Evolutionary conservation across 2,797 vertebrate genomes (phyloP), one percentile per base, ranked within the genome.

Genomic region (Loris lydekkerianus): DNA sequence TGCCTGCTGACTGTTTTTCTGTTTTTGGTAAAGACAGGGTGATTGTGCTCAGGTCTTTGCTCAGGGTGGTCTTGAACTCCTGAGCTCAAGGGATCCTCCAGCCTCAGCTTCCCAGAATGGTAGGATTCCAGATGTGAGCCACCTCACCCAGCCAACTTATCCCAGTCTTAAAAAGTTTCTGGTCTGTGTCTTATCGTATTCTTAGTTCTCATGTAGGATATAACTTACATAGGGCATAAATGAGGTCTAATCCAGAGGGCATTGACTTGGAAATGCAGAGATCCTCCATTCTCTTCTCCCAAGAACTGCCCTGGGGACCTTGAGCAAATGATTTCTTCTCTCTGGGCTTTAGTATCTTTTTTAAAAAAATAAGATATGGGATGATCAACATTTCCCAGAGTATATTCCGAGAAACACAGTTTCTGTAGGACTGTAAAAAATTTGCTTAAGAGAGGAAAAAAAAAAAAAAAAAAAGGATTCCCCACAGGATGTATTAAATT

Each of bases 401-500:
- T 89, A 9, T 85, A 49, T 91, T 93, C 76, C 58, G 49, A 95
- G 86, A 72, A 93, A 90, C 20, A 63, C 53, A 75, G 63, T 13
- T 86, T 81, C 53, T 21, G 58, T 3, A 60, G n/a, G 65, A 86
- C 10, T 27, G 63, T 94, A 29, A 93, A 96, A 80, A 53, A 4
- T 63, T 88, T 58, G 60, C 15, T 29, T 67, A 29, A 4, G 46
- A 53, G 49, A 53, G 49, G 5, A 49, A 2, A 11, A 2, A 11
- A 46, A 46, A 18, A 49, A 53, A 23, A 73, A 85, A 43, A 56
- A 69, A 53, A 69, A 75, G 46, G 43, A 56, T 63, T 46, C 37
- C 20, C 40, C 58, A 46, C n/a, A 91, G 58, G 67, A 43, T 23
- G 1, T 87, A 80, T 87, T 89, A 91, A 86, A 94, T 94, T 65